Evolutionary conservation across 2,113 vertebrate species (phyloP).

Genomic region (Melanerpes aurifrons): DNA sequence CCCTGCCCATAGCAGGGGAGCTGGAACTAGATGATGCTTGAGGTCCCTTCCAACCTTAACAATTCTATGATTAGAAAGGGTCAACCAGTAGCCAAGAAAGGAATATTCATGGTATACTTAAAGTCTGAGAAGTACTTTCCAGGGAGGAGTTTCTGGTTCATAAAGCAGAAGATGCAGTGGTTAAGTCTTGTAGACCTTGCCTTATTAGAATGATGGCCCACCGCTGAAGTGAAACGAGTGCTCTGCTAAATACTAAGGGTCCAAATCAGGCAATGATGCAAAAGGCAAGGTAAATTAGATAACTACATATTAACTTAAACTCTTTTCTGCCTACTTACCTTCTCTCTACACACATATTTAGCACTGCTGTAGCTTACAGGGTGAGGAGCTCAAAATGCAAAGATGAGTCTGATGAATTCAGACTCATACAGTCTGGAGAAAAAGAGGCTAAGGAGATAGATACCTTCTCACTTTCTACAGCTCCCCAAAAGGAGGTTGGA

Average conservation of each 20-base stretch:
- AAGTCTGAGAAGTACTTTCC: neutral
- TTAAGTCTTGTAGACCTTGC: neutral
- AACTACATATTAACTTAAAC: constrained; percentile 55
- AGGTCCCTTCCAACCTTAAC: no score
- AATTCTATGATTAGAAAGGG: neutral
- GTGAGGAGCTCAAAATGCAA: neutral
- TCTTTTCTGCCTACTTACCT: constrained; percentile 59
- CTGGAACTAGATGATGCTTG: no score
- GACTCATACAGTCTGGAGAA: no score
- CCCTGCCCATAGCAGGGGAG: no score
- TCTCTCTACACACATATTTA: constrained; percentile 10
- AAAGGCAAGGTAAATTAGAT: constrained; percentile 50
- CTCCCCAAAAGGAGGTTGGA: no score
- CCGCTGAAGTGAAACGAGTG: constrained; percentile 34
- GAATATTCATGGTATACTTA: neutral
- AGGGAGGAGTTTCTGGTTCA: constrained; percentile 37
- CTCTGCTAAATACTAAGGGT: neutral
- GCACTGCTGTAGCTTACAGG: neutral
- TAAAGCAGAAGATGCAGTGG: constrained; percentile 26
- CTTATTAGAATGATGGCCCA: constrained; percentile 43
- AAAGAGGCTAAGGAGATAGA: no score
- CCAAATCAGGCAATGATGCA: constrained; percentile 66
- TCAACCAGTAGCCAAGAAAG: neutral
- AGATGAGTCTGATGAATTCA: neutral
- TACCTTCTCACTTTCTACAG: no score